These are phyloP conservation scores for Pyrrhosoma nymphula DNA, from an alignment of 2,888 invertebrate species.

Conservation along the genomic window DNA sequence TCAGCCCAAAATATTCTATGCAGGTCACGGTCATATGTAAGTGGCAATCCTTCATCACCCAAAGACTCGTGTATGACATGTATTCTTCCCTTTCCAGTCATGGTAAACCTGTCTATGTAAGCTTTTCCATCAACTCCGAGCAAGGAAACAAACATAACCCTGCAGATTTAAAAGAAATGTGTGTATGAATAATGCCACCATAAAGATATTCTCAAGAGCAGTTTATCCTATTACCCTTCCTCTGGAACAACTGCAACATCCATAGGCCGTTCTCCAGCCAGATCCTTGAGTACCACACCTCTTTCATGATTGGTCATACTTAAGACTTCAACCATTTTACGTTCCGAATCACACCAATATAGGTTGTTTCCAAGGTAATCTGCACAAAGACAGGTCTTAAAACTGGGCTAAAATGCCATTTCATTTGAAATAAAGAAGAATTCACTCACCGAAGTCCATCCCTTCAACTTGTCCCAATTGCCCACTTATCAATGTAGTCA, in stretches of 20 bases:
- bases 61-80: constrained; percentile 77
- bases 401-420: background rate
- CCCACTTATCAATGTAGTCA: constrained; percentile 76
- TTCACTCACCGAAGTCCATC: constrained; percentile 81
- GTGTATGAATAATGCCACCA: background rate
- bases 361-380: constrained; percentile 87
- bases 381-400: constrained; percentile 75
- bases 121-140: constrained; percentile 70
- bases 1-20: constrained; percentile 85
- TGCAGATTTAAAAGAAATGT: constrained; percentile 75
- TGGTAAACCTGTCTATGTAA: constrained; percentile 84
- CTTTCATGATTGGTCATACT: constrained; percentile 82
- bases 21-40: constrained; percentile 81
- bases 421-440: background rate
- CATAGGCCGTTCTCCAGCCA: constrained; percentile 82
- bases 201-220: constrained; percentile 12
- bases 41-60: constrained; percentile 72
- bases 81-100: constrained; percentile 83
- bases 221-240: constrained; percentile 80
- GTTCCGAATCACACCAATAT: constrained; percentile 85
- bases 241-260: constrained; percentile 85
- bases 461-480: constrained; percentile 80
- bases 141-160: constrained; percentile 83
- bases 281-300: constrained; percentile 82
- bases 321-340: constrained; percentile 83